Percentiles rank a stretch among this genome's conserved stretches.
phyloP scores from a whole-genome alignment of 2,888 invertebrate species.

The Philonicus albiceps region DNA sequence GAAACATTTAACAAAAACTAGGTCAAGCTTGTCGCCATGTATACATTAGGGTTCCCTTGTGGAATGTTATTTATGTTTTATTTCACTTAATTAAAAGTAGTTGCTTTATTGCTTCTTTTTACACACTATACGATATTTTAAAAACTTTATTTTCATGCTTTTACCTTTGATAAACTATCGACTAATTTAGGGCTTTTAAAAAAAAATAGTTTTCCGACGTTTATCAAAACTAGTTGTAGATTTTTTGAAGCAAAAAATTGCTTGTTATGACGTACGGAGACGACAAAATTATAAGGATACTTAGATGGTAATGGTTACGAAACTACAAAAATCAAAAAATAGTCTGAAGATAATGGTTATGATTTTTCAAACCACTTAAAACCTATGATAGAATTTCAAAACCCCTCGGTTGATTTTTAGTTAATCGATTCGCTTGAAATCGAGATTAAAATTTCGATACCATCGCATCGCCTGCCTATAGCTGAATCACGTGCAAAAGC shows the following conservation, averaged over 20 bases:
- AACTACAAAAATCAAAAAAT: neutral
- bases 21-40: neutral
- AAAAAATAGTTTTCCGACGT: no score
- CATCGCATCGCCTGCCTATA: neutral
- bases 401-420: neutral
- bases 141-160: no score
- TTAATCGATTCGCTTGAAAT: neutral
- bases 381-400: neutral
- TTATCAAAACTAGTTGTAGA: no score
- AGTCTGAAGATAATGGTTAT: neutral
- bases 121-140: no score
- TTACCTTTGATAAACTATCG: no score
- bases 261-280: no score
- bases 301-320: no score
- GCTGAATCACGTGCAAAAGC: neutral
- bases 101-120: no score
- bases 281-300: no score
- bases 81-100: no score
- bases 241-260: no score
- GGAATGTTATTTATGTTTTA: neutral
- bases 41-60: neutral
- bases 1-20: neutral
- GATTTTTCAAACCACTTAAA: neutral
- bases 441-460: neutral
- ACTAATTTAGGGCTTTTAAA: no score